Evolutionary conservation across 2,888 invertebrate species (phyloP).

Genomic region (Encarsia formosa): DNA sequence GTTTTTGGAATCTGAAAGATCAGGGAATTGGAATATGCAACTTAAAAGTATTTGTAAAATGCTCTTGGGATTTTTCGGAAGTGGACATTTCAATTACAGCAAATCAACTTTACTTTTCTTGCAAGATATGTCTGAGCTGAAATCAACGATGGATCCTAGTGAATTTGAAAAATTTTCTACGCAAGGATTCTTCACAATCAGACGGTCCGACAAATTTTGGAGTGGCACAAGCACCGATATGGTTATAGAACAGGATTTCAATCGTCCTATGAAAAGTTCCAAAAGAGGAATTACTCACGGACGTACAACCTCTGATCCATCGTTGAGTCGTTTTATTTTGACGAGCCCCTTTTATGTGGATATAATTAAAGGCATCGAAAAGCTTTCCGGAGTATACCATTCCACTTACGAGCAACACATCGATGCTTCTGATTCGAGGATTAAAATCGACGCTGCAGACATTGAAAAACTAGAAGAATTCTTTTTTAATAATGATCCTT

Average conservation of each 20-base stretch:
- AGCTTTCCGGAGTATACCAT: not conserved
- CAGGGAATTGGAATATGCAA: slow-evolving; percentile 30
- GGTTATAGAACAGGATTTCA: slow-evolving; percentile 40
- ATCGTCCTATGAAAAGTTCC: slow-evolving; percentile 24
- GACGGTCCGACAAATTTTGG: slow-evolving; percentile 33
- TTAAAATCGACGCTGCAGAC: not conserved
- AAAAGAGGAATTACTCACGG: not conserved
- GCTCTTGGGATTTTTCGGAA: slow-evolving; percentile 34
- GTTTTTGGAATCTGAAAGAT: slow-evolving; percentile 31
- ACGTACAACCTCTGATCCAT: not conserved
- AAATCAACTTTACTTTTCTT: slow-evolving; percentile 35
- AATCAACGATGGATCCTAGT: not conserved
- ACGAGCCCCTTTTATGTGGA: not conserved
- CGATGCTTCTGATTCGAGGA: not conserved
- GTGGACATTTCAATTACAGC: slow-evolving; percentile 38
- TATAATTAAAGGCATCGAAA: not conserved
- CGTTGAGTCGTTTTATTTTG: not conserved
- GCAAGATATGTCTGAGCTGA: slow-evolving; percentile 33
- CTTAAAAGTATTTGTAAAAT: slow-evolving; percentile 29
- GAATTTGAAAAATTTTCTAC: not conserved
- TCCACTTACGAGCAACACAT: not conserved
- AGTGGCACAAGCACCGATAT: slow-evolving; percentile 34
- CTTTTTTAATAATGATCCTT: not conserved
- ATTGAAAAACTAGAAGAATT: not conserved
- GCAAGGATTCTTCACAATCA: slow-evolving; percentile 35